phyloP scores from a whole-genome alignment of 2,797 vertebrate species.

The Propithecus deckenii region DNA sequence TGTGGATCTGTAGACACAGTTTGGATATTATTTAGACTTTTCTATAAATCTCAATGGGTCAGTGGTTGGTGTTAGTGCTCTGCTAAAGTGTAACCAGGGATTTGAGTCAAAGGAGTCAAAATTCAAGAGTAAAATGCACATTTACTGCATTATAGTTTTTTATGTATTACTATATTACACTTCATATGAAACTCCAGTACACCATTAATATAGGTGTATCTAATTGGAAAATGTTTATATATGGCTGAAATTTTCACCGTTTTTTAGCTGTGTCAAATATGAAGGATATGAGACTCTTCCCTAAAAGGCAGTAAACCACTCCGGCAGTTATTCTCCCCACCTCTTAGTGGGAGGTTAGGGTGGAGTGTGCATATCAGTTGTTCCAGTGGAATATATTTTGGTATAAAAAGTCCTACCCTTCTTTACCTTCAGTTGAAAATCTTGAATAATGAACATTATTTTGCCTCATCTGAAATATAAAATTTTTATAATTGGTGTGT shows the following conservation, averaged over 20 bases:
- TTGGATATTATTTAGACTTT: neutral
- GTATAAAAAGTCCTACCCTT: neutral
- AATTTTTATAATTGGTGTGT: neutral
- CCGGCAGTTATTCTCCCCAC: neutral
- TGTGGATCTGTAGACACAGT: neutral
- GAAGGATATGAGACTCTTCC: neutral
- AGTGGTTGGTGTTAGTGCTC: neutral
- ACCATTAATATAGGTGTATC: neutral
- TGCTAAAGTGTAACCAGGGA: neutral
- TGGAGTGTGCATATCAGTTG: neutral
- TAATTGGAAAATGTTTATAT: neutral
- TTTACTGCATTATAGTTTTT: neutral
- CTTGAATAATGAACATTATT: neutral
- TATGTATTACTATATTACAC: neutral
- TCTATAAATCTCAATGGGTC: neutral
- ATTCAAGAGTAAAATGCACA: neutral
- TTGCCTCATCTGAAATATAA: neutral
- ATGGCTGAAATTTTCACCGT: neutral
- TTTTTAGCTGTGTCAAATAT: neutral
- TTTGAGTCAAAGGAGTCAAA: slow-evolving; percentile 28
- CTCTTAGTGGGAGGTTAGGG: neutral
- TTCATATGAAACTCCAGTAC: neutral
- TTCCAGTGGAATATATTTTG: neutral
- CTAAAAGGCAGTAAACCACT: neutral
- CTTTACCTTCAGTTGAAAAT: neutral